Base-by-base conservation (phyloP, 2,888 invertebrate genomes). In the Scaptomyza polygonia region DNA sequence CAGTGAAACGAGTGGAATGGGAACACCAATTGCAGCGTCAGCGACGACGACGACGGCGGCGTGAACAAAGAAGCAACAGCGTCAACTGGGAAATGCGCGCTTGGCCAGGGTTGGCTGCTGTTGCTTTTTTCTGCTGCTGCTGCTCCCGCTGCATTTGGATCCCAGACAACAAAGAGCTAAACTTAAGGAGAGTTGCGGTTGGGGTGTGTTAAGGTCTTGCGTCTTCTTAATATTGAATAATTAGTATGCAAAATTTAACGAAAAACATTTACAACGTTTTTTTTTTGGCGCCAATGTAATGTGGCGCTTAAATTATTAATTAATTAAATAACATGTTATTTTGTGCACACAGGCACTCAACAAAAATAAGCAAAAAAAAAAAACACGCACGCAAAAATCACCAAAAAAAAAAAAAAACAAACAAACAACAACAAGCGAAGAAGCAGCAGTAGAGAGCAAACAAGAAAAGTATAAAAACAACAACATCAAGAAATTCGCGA, bases 151-250 rank as follows among this genome's bases (percentile, higher is more conserved):
- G 48, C 36, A 25, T 44, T 56, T 32, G 30, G 12, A 12, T 25
- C 7, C 58, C 79, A 79, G 79, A 79, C 86, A 79, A 79, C 79
- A 79, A 79, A 86, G 86, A 74, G 47, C 61, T 63, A 11, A 45
- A 25, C 16, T 30, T 44, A n/a, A 47, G 40, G n/a, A 18, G 27
- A 52, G 27, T 30, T 47, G 21, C n/a, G 27, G 27, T 40, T 5
- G 53, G n/a, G 12, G 40, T 25, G 12, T 18, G 7, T 4, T 12
- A 54, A 18, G 7, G 30, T 39, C 39, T 36, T n/a, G 47, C 34
- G 16, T 67, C 56, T 43, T 67, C 56, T 43, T 32, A 55, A 56
- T 56, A 43, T 18, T 25, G 4, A 21, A 21, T 21, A 67, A 65
- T 65, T 67, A 48, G 68, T 48, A 43, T 43, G 34, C 42, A 18